Evolutionary conservation across 2,888 invertebrate genomes (phyloP).

Genomic region (Dorcus parallelipipedus): DNA sequence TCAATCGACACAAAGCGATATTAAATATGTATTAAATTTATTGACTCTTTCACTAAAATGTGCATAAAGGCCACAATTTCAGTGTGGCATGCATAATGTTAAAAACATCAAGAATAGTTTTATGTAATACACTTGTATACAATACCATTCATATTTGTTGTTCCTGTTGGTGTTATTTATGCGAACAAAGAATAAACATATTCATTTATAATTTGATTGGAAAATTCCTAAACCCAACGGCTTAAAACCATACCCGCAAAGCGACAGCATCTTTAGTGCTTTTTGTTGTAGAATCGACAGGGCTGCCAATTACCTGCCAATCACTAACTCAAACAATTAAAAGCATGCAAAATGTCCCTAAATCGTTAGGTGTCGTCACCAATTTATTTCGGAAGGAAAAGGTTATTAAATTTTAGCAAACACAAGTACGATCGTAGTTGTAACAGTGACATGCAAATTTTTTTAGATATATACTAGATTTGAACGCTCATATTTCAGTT

Average conservation of each 20-base stretch:
- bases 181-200: conserved; percentile 9
- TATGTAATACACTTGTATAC: conserved; percentile 5
- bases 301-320: too few relatives aligned
- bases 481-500: too few relatives aligned
- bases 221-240: conserved; percentile 21
- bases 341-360: not conserved
- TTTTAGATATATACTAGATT: too few relatives aligned
- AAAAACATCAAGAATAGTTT: not conserved
- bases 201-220: conserved; percentile 17
- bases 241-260: conserved; percentile 12
- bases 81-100: conserved; percentile 11
- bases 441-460: too few relatives aligned
- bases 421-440: too few relatives aligned
- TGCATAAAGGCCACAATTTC: conserved; percentile 9
- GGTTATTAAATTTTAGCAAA: too few relatives aligned
- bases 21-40: conserved; percentile 7
- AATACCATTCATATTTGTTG: conserved; percentile 17
- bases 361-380: not conserved
- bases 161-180: conserved; percentile 12
- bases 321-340: too few relatives aligned
- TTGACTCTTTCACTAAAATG: conserved; percentile 4
- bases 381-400: not conserved
- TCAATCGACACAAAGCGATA: not conserved
- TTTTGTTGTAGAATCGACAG: conserved; percentile 3
- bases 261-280: conserved; percentile 17